phyloP scores from a whole-genome alignment of 2,113 vertebrate species.

The Entosphenus tridentatus region DNA sequence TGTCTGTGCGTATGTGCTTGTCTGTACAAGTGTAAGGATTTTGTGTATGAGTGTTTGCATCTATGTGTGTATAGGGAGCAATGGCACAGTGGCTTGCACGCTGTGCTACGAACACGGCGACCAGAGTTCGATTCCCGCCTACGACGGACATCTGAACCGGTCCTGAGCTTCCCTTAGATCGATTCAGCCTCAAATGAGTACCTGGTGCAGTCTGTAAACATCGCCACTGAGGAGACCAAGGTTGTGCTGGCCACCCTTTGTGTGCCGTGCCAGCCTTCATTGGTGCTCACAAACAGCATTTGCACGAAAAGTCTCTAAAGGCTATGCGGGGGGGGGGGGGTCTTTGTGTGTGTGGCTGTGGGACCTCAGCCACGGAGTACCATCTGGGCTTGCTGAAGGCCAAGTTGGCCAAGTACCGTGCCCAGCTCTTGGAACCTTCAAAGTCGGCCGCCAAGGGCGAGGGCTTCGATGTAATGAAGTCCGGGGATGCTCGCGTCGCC shows the following conservation, averaged over 20 bases:
- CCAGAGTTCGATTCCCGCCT: too few species aligned
- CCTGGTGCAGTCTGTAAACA: not conserved
- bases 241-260: not conserved
- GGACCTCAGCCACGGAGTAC: constrained; percentile 67
- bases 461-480: constrained; percentile 99
- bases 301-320: not conserved
- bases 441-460: constrained; percentile 77
- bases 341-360: not conserved
- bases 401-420: constrained; percentile 83
- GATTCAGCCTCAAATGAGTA: not conserved
- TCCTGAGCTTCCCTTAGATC: too few species aligned
- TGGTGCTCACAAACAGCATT: not conserved
- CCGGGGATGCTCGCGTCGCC: constrained; percentile 75
- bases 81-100: too few species aligned
- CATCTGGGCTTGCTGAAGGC: constrained; percentile 88
- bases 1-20: too few species aligned
- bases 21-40: too few species aligned
- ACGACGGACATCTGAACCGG: too few species aligned
- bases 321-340: not conserved
- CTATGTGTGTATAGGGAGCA: too few species aligned
- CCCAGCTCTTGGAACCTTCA: constrained; percentile 74
- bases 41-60: too few species aligned
- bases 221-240: not conserved
- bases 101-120: too few species aligned
- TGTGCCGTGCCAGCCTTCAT: not conserved